Base-by-base conservation (phyloP, 2,888 invertebrate genomes). In the Thecophora atra region DNA sequence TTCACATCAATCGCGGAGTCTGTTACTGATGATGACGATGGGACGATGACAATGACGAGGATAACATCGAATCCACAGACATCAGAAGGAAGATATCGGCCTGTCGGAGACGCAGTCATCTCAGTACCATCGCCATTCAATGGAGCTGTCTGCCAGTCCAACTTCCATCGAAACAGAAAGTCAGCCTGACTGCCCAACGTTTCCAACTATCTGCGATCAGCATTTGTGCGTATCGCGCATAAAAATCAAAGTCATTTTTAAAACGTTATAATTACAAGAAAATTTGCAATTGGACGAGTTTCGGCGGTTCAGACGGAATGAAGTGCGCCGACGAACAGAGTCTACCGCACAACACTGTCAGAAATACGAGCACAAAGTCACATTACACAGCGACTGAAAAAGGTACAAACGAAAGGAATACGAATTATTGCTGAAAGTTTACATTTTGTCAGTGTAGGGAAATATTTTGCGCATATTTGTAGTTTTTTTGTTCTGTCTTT, bases 221-320 rank as follows among this genome's bases (percentile, higher is more conserved):
- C 70, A 30, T 68, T 42, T 65, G 67, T 47, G 52, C 67, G 69
- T 75, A 72, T 69, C 70, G 65, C 58, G 60, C 71, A 64, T 70
- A 72, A 73, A 75, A 72, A 74, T 74, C 75, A 72, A 75, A 75
- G 72, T 73, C 69, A 66, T 65, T 64, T 68, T 68, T 68, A 69
- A 72, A 66, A 73, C 62, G 70, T 70, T 70, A 60, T 73, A 73
- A 73, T 73, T 73, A 70, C 54, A 69, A 64, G 26, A 54, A 51
- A 78, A 74, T 75, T 68, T 42, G 62, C 78, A 79, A 79, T 77
- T 77, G 78, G 76, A 77, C 80, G 77, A 79, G 79, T 80, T 79
- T 78, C 72, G 28, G 24, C 3, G 3, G 47, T 2, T 5, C 44
- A 44, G 5, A 47, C 13, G 15, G 47, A n/a, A 15, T 15, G 47